phyloP scores from a whole-genome alignment of 2,888 invertebrate species.

The Melipona beecheii region DNA sequence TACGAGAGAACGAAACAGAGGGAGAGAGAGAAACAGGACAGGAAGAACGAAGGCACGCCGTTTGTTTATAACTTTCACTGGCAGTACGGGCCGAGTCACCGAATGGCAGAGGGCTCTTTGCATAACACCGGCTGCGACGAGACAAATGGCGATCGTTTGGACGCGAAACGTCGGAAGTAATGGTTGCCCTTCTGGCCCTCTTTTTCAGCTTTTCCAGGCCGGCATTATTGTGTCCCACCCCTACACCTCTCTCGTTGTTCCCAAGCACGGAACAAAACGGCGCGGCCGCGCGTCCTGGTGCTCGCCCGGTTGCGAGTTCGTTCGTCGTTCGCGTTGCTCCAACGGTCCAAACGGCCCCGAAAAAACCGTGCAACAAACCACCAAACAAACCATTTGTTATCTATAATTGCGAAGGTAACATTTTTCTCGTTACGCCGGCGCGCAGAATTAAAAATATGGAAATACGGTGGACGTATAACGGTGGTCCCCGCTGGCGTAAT shows the following conservation, averaged over 20 bases:
- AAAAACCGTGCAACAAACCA: constrained; percentile 48
- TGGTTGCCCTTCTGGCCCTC: constrained; percentile 73
- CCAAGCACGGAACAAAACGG: constrained; percentile 63
- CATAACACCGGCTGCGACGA: constrained; percentile 71
- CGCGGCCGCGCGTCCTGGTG: too few relatives aligned
- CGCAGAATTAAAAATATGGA: constrained; percentile 60
- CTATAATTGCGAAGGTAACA: constrained; percentile 69
- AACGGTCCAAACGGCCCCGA: constrained; percentile 25
- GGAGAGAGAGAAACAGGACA: background rate
- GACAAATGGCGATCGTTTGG: constrained; percentile 75
- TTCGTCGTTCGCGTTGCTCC: constrained; percentile 17
- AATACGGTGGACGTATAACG: constrained; percentile 52
- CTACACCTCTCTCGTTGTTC: constrained; percentile 40
- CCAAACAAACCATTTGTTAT: constrained; percentile 71
- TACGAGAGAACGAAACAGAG: background rate
- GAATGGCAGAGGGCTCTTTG: constrained; percentile 68
- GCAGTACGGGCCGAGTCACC: constrained; percentile 59
- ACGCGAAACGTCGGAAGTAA: constrained; percentile 73
- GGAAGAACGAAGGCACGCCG: constrained; percentile 33
- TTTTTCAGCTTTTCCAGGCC: constrained; percentile 74
- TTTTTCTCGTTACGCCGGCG: constrained; percentile 55
- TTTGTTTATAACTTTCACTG: constrained; percentile 70
- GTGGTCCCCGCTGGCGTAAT: constrained; percentile 18
- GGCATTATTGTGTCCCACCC: constrained; percentile 65
- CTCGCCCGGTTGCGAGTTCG: background rate